A percentile compares a stretch with the other conserved stretches of the same genome.
These are phyloP conservation scores for Pemphigus obesinymphae DNA, from an alignment of 1,140 invertebrate genomes.

Conservation along the genomic window DNA sequence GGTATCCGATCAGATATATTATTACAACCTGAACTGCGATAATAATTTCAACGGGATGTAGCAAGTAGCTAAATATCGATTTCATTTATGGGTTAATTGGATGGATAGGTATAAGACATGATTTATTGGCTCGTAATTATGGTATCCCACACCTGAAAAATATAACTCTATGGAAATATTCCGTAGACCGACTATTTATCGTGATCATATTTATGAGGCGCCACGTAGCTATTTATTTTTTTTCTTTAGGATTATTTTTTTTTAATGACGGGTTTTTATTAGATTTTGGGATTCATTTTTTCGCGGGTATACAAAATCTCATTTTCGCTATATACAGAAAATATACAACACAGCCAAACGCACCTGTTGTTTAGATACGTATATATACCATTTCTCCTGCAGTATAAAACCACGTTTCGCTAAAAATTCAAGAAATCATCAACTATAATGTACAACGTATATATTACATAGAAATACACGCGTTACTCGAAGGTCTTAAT, in stretches of 20 bases:
- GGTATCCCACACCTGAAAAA: conserved; percentile 8
- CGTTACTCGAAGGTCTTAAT: too few relatives aligned
- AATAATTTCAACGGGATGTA: background rate
- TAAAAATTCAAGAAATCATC: background rate
- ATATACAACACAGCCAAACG: background rate
- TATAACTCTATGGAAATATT: background rate
- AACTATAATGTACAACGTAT: background rate
- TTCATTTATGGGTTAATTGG: conserved; percentile 14
- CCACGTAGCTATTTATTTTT: conserved; percentile 17
- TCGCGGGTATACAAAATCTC: background rate
- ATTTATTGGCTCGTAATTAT: conserved; percentile 35
- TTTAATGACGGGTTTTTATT: background rate
- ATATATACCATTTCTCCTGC: background rate
- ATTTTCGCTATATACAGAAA: background rate
- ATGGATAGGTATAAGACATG: background rate
- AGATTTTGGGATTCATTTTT: background rate
- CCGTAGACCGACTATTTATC: background rate
- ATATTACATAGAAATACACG: background rate
- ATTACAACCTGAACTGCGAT: background rate
- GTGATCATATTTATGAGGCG: conserved; percentile 16
- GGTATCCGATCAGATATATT: background rate
- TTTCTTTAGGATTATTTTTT: background rate
- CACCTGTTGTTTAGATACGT: background rate
- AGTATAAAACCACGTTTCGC: background rate
- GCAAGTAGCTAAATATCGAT: conserved; percentile 27